Conservation (phyloP, 2,113 vertebrate species). For the Colistium nudipinnis region DNA sequence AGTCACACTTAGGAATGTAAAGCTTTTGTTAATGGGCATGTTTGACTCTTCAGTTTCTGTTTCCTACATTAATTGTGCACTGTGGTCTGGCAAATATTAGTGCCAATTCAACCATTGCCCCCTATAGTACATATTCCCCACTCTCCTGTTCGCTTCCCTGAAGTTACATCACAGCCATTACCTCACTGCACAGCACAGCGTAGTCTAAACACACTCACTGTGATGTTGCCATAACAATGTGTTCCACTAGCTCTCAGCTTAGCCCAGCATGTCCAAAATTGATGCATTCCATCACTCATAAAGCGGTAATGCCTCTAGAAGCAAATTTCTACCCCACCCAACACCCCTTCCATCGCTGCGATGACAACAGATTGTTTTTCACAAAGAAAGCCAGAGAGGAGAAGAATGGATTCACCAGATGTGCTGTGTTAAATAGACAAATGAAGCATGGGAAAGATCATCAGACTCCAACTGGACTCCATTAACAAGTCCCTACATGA, state of each 20-base stretch:
- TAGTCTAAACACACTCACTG: conserved; percentile 72
- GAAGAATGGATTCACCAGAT: conserved; percentile 69
- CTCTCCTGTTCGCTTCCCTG: conserved; percentile 55
- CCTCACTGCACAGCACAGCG: conserved; percentile 65
- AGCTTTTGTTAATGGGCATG: conserved; percentile 21
- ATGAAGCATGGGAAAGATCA: conserved; percentile 60
- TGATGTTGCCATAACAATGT: conserved; percentile 81
- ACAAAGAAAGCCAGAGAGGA: conserved; percentile 37
- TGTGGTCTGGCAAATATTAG: conserved; percentile 70
- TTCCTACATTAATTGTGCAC: conserved; percentile 48
- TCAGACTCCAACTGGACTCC: neutral
- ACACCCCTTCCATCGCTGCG: neutral
- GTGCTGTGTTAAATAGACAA: conserved; percentile 60
- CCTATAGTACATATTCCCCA: conserved; percentile 38
- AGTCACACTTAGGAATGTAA: conserved; percentile 8
- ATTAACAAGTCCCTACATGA: neutral
- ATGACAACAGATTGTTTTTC: conserved; percentile 62
- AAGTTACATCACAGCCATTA: conserved; percentile 80
- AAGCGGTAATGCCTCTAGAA: conserved; percentile 55
- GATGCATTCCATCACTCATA: conserved; percentile 54
- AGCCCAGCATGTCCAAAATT: conserved; percentile 16
- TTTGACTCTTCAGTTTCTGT: conserved; percentile 44
- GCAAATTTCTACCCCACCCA: conserved; percentile 30
- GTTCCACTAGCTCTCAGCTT: conserved; percentile 44
- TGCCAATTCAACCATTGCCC: conserved; percentile 43